Conservation (phyloP, 2,888 invertebrate species). For the Drosophila fulvimacula region DNA sequence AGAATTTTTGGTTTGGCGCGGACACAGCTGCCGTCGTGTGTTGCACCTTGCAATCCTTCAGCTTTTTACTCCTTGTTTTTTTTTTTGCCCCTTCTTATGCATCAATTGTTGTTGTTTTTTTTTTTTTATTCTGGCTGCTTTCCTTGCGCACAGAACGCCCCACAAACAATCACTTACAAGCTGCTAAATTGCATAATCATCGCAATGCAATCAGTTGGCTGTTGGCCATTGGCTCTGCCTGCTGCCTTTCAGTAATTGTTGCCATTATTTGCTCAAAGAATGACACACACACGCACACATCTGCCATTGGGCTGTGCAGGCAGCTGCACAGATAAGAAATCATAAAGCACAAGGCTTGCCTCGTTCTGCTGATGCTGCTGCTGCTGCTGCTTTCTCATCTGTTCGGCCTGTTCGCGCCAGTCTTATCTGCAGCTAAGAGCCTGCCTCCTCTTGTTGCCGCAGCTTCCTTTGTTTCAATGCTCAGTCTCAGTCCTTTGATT, state of each 20-base stretch:
- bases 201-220: slow-evolving; percentile 64
- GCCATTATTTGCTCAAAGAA: slow-evolving; percentile 77
- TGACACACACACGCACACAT: slow-evolving; percentile 60
- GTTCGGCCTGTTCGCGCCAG: not conserved
- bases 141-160: slow-evolving; percentile 65
- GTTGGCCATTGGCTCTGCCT: slow-evolving; percentile 14
- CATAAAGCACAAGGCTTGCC: slow-evolving; percentile 58
- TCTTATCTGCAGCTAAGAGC: slow-evolving; percentile 2
- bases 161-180: slow-evolving; percentile 80
- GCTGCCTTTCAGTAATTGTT: slow-evolving; percentile 66
- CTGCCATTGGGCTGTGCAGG: slow-evolving; percentile 21
- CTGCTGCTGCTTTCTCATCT: slow-evolving; percentile 11
- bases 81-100: not conserved
- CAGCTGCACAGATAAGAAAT: slow-evolving; percentile 71
- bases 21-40: slow-evolving; percentile 65
- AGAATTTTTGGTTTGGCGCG: slow-evolving; percentile 58
- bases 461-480: not conserved
- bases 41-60: slow-evolving; percentile 69
- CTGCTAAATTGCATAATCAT: slow-evolving; percentile 80
- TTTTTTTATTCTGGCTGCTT: not conserved
- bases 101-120: not conserved
- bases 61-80: not conserved
- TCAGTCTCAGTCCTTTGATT: slow-evolving; percentile 1
- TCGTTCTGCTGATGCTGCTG: not conserved
- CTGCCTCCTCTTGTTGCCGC: not conserved